Evolutionary conservation across 2,888 invertebrate genomes (phyloP).

Genomic region (Chloroclysta siterata): DNA sequence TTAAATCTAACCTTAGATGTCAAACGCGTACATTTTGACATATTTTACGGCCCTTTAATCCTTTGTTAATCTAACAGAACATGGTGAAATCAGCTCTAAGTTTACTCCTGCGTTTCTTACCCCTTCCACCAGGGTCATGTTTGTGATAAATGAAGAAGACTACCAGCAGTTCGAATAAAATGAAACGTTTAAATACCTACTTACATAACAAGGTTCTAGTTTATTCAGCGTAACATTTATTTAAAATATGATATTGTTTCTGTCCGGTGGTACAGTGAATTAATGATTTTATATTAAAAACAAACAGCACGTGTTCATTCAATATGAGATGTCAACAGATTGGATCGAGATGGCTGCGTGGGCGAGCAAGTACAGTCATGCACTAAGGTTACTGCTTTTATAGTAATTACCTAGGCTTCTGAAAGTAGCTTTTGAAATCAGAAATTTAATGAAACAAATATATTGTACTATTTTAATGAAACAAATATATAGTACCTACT

Average conservation of each 20-base stretch:
- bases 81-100: too few species aligned
- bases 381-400: slow-evolving; percentile 31
- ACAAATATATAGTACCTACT: too few species aligned
- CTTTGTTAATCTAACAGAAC: too few species aligned
- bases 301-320: slow-evolving; percentile 69
- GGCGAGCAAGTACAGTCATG: slow-evolving; percentile 63
- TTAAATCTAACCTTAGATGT: too few species aligned
- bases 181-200: slow-evolving; percentile 8
- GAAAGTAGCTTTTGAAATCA: neutral
- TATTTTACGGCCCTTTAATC: too few species aligned
- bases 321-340: slow-evolving; percentile 74
- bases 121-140: neutral
- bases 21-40: too few species aligned
- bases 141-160: neutral
- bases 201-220: slow-evolving; percentile 5
- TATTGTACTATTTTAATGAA: too few species aligned
- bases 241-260: slow-evolving; percentile 37
- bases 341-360: slow-evolving; percentile 51
- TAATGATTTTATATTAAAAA: slow-evolving; percentile 62
- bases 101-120: too few species aligned
- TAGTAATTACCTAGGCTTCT: neutral
- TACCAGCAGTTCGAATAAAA: neutral
- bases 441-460: too few species aligned
- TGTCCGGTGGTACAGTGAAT: slow-evolving; percentile 40
- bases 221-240: slow-evolving; percentile 24